These are phyloP conservation scores for Caenorhabditis uteleia DNA, from an alignment of 2,888 invertebrate genomes.

Conservation along the genomic window DNA sequence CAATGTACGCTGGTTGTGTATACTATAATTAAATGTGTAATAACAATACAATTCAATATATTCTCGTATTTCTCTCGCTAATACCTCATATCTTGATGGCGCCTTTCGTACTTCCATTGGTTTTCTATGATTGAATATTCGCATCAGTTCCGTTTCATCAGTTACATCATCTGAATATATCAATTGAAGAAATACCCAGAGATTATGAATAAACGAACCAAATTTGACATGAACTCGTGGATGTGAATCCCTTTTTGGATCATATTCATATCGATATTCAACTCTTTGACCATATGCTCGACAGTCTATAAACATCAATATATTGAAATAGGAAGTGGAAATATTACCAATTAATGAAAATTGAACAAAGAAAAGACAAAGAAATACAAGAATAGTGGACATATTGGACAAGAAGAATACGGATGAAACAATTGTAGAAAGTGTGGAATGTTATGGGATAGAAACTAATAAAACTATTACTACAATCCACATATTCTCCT, in stretches of 20 bases:
- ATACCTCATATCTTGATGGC: slow-evolving; percentile 32
- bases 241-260: slow-evolving; percentile 36
- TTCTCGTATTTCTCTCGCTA: background rate
- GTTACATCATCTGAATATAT: slow-evolving; percentile 27
- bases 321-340: background rate
- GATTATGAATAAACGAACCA: too few relatives aligned
- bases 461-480: too few relatives aligned
- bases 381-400: too few relatives aligned
- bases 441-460: too few relatives aligned
- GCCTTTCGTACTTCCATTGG: slow-evolving; percentile 38
- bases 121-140: slow-evolving; percentile 37
- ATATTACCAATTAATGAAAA: background rate
- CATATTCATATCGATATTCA: slow-evolving; percentile 49
- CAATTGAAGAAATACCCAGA: too few relatives aligned
- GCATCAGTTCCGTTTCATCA: slow-evolving; percentile 28
- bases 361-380: background rate
- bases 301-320: slow-evolving; percentile 30
- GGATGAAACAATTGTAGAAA: too few relatives aligned
- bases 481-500: too few relatives aligned
- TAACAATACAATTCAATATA: too few relatives aligned
- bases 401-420: too few relatives aligned
- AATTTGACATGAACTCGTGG: slow-evolving; percentile 45
- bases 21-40: slow-evolving; percentile 17
- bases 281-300: slow-evolving; percentile 42
- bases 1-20: slow-evolving; percentile 10